Percentiles rank a stretch among this genome's conserved stretches.
Evolutionary conservation across 2,888 invertebrate genomes (phyloP).

Genomic region (Tenthredo distinguenda): DNA sequence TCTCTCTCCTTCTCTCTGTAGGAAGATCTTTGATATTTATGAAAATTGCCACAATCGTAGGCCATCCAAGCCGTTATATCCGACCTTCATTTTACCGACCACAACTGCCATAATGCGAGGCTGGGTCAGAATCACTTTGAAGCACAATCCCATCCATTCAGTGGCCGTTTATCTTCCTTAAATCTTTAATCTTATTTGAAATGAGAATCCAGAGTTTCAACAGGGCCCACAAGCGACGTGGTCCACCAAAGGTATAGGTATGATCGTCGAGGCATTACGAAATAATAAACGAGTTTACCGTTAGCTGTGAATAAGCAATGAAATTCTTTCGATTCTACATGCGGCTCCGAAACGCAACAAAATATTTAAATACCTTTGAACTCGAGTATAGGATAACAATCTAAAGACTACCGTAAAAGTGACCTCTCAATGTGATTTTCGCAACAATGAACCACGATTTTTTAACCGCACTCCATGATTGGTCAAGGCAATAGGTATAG

Average conservation of each 20-base stretch:
- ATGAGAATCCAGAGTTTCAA: slow-evolving; percentile 12
- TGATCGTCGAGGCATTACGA: not conserved
- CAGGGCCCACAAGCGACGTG: not conserved
- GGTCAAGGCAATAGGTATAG: not conserved
- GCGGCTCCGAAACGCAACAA: not conserved
- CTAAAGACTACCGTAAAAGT: not conserved
- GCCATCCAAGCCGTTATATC: slow-evolving; percentile 25
- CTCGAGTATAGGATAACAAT: not conserved
- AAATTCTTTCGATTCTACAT: slow-evolving; percentile 19
- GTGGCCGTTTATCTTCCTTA: slow-evolving; percentile 4
- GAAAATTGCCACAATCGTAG: slow-evolving; percentile 43
- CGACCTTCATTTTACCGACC: slow-evolving; percentile 28
- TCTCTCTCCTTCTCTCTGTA: not conserved
- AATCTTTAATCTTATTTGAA: not conserved
- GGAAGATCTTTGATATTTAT: slow-evolving; percentile 41
- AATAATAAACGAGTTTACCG: slow-evolving; percentile 49
- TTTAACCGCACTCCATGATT: not conserved
- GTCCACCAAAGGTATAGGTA: slow-evolving; percentile 7
- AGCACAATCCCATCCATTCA: slow-evolving; percentile 35
- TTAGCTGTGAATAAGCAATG: slow-evolving; percentile 27
- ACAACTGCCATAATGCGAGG: slow-evolving; percentile 14
- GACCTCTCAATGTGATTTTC: not conserved
- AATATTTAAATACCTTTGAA: not conserved
- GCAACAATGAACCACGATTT: not conserved
- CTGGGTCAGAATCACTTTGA: slow-evolving; percentile 45